Evolutionary conservation across 2,797 vertebrate species (phyloP).

Genomic region (Lepidocolaptes lacrymiger): DNA sequence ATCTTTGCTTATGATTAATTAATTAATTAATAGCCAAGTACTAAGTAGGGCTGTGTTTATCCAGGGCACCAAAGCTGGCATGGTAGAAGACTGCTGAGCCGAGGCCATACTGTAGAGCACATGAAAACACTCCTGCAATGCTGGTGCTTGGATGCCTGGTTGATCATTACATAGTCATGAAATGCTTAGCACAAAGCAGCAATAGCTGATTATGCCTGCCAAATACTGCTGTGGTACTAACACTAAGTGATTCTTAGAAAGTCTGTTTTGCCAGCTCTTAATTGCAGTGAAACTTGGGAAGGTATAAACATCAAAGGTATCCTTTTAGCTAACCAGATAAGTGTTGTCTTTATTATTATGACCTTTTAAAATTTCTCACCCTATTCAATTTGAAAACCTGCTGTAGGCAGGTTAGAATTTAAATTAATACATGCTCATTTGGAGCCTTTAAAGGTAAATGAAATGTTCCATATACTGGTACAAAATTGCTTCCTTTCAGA

Average conservation of each 20-base stretch:
- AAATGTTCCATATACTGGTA: background rate
- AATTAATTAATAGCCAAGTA: background rate
- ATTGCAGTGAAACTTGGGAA: constrained; percentile 47
- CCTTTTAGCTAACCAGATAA: background rate
- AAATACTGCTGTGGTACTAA: background rate
- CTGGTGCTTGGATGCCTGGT: background rate
- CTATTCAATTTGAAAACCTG: background rate
- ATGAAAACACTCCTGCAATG: background rate
- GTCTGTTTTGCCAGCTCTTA: background rate
- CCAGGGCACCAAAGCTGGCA: background rate
- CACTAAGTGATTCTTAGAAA: background rate
- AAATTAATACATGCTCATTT: background rate
- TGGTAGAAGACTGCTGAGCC: background rate
- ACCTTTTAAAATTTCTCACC: constrained; percentile 2
- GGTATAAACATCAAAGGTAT: constrained; percentile 38
- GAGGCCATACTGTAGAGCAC: background rate
- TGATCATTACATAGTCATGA: background rate
- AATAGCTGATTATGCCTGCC: background rate
- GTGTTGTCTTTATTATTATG: background rate
- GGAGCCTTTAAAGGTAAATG: background rate
- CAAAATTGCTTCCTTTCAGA: background rate
- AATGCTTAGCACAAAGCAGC: background rate
- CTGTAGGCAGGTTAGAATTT: background rate
- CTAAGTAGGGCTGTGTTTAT: background rate
- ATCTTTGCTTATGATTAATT: background rate